Evolutionary conservation across 2,888 invertebrate species (phyloP).

Genomic region (Marronus borbonicus): DNA sequence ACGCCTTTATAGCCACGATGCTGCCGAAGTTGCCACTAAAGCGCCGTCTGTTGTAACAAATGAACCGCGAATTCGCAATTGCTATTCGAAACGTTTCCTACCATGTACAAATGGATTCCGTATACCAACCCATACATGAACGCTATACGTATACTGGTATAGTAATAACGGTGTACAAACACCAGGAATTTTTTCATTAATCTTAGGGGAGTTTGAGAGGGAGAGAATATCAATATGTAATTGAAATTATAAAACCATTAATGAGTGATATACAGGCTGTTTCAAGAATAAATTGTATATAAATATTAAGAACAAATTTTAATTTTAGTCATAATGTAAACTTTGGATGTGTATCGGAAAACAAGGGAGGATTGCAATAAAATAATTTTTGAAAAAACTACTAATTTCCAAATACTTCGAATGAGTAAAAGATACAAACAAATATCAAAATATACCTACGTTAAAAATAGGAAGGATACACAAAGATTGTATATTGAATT

Average conservation of each 20-base stretch:
- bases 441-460: too few relatives aligned
- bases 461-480: too few relatives aligned
- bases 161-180: constrained; percentile 14
- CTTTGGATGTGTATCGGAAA: neutral
- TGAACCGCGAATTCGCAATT: constrained; percentile 42
- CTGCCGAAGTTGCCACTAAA: constrained; percentile 28
- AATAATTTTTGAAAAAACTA: neutral
- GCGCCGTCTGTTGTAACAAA: constrained; percentile 34
- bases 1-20: constrained; percentile 38
- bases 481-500: too few relatives aligned
- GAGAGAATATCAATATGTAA: neutral
- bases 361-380: neutral
- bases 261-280: neutral
- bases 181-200: constrained; percentile 4
- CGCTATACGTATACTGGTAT: neutral
- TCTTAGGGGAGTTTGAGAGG: neutral
- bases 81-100: constrained; percentile 25
- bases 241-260: too few relatives aligned
- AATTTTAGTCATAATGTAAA: neutral
- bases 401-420: neutral
- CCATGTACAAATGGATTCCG: neutral
- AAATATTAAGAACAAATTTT: neutral
- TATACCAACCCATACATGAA: neutral
- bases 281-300: neutral
- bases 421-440: too few relatives aligned